Evolutionary conservation across 2,888 invertebrate species (phyloP).

Genomic region (Cantharis rustica): DNA sequence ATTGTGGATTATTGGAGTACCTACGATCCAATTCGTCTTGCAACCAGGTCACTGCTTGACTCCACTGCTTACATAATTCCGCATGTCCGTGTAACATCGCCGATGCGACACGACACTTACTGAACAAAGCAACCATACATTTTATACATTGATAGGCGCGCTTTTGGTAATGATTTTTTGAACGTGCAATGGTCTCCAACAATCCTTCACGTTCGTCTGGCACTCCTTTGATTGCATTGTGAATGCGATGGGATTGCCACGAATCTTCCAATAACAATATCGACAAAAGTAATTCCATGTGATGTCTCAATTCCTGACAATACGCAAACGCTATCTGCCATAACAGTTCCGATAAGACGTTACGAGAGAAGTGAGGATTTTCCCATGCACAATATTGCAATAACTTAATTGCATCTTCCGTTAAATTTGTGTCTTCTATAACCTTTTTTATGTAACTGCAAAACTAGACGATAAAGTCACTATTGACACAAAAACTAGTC

Average conservation of each 20-base stretch:
- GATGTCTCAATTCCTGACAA: constrained; percentile 91
- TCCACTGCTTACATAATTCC: constrained; percentile 86
- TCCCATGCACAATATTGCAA: constrained; percentile 97
- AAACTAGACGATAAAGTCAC: constrained; percentile 8
- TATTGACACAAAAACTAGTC: not conserved
- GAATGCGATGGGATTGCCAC: constrained; percentile 94
- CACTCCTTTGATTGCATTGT: constrained; percentile 89
- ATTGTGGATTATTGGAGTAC: constrained; percentile 68
- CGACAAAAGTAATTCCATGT: constrained; percentile 85
- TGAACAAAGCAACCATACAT: constrained; percentile 89
- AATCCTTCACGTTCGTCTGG: constrained; percentile 89
- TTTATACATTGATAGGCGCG: constrained; percentile 97
- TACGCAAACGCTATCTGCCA: constrained; percentile 92
- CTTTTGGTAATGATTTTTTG: constrained; percentile 95
- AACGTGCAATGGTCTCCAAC: constrained; percentile 89
- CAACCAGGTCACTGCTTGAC: constrained; percentile 89
- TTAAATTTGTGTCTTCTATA: constrained; percentile 90
- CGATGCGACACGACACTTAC: constrained; percentile 80
- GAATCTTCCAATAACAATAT: constrained; percentile 91
- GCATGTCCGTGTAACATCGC: constrained; percentile 77
- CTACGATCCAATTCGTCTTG: constrained; percentile 91
- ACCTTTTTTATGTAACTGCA: constrained; percentile 89
- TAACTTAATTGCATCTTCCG: constrained; percentile 88
- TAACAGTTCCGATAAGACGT: constrained; percentile 85
- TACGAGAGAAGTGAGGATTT: constrained; percentile 90